A percentile compares a stretch with the other conserved stretches of the same genome.
phyloP scores from a whole-genome alignment of 2,113 vertebrate species.

The Thoracochromis brauschi region DNA sequence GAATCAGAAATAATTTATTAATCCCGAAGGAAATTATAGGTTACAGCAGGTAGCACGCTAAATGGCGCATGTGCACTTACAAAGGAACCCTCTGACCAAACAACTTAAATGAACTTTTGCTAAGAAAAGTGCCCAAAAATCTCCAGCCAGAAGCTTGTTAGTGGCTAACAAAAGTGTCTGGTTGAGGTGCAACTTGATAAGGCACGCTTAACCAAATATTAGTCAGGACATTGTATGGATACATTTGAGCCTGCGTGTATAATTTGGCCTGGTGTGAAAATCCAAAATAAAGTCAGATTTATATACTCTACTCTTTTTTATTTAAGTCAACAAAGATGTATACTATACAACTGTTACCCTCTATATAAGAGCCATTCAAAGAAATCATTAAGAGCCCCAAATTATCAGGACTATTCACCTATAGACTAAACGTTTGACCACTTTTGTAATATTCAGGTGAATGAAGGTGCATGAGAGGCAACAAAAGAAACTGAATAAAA shows the following conservation, averaged over 20 bases:
- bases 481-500: not conserved
- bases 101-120: not conserved
- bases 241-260: not conserved
- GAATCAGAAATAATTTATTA: not conserved
- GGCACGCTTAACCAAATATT: not conserved
- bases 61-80: not conserved
- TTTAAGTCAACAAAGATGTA: not conserved
- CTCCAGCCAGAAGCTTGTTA: not conserved
- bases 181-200: not conserved
- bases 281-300: not conserved
- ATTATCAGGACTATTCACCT: not conserved
- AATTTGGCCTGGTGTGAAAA: not conserved
- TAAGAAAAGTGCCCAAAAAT: not conserved
- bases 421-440: not conserved
- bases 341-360: not conserved
- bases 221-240: not conserved
- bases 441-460: not conserved
- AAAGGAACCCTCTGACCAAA: not conserved
- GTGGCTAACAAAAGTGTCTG: not conserved
- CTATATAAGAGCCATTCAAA: not conserved
- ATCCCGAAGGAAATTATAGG: not conserved
- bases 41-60: not conserved
- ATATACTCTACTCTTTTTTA: not conserved
- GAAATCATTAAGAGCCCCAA: not conserved
- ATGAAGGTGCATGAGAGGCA: not conserved